Evolutionary conservation across 2,113 vertebrate genomes (phyloP), one percentile per base, ranked within the genome.

Genomic region (Hemibagrus wyckioides): DNA sequence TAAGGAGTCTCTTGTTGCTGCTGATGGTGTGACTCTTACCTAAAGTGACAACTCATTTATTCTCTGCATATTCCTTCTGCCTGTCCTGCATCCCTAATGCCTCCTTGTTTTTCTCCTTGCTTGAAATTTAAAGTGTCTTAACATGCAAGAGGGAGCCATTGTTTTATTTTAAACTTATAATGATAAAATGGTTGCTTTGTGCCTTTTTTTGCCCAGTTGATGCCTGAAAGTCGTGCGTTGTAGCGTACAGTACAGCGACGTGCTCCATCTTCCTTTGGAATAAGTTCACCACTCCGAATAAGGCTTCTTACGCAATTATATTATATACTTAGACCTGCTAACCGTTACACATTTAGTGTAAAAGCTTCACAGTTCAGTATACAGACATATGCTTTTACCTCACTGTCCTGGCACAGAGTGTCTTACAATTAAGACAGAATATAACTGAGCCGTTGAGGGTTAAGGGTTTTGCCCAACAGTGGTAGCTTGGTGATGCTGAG

Each of bases 21-120:
- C 92, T 85, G 92, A 91, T 93, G 93, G 92, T 93, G 91, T 94
- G 93, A 94, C 92, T 95, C 93, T 94, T 91, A 94, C 90, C 92
- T 91, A 93, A 94, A 95, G 93, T 95, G 94, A 95, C 94, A 94
- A 93, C 93, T 95, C 94, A 95, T 95, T 92, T 94, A 94, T 95
- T 94, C 91, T 89, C 90, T 94, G 93, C 92, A 93, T 94, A 95
- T 94, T 92, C 92, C 93, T 91, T 90, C 90, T 91, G 85, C 89
- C 36, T 76, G 90, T 91, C 90, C 92, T 88, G 93, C 92, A 93
- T 93, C 89, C 90, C 82, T 93, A 94, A 94, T 94, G 89, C 91
- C 84, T 87, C 91, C 93, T 92, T 94, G 80, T 89, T 88, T 61
- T 88, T 91, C 39, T 83, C 61, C 61, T 83, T 69, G 61, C 63